Conservation (phyloP, 2,797 vertebrate genomes). For the Valencia hispanica region DNA sequence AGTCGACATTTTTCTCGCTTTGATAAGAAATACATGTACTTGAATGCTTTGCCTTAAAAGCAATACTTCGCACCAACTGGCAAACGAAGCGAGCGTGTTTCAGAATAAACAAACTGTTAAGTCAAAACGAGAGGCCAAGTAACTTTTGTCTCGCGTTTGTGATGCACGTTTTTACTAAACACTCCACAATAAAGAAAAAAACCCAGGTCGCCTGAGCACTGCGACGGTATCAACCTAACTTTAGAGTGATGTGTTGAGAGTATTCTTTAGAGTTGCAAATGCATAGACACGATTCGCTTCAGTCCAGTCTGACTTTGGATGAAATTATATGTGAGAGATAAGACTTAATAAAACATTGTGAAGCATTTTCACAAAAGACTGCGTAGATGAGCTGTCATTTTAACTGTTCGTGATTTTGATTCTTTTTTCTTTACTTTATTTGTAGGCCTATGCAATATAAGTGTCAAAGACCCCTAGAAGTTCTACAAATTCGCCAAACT, state of each 20-base stretch:
- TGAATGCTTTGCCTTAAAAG: background rate
- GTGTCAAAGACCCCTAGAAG: background rate
- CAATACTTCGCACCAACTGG: conserved; percentile 8
- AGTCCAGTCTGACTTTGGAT: background rate
- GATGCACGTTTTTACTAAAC: conserved; percentile 30
- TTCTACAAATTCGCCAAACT: background rate
- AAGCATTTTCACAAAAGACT: background rate
- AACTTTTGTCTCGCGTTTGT: conserved; percentile 15
- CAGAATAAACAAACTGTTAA: conserved; percentile 25
- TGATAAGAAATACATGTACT: background rate
- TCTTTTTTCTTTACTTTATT: background rate
- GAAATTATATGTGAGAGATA: background rate
- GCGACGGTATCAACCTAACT: conserved; percentile 51
- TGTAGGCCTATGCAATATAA: background rate
- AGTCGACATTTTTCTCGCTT: background rate
- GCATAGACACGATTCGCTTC: conserved; percentile 8
- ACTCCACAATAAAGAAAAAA: background rate
- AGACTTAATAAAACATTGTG: background rate
- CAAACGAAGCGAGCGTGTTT: conserved; percentile 5
- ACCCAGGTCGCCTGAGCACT: conserved; percentile 31
- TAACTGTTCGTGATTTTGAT: background rate
- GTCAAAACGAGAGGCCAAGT: conserved; percentile 11
- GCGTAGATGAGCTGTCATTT: background rate
- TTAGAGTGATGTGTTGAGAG: conserved; percentile 40
- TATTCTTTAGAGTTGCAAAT: conserved; percentile 12